Percentiles rank a stretch among this genome's conserved stretches.
These are phyloP conservation scores for Limnothrissa miodon DNA, from an alignment of 2,113 vertebrate genomes.

Conservation along the genomic window DNA sequence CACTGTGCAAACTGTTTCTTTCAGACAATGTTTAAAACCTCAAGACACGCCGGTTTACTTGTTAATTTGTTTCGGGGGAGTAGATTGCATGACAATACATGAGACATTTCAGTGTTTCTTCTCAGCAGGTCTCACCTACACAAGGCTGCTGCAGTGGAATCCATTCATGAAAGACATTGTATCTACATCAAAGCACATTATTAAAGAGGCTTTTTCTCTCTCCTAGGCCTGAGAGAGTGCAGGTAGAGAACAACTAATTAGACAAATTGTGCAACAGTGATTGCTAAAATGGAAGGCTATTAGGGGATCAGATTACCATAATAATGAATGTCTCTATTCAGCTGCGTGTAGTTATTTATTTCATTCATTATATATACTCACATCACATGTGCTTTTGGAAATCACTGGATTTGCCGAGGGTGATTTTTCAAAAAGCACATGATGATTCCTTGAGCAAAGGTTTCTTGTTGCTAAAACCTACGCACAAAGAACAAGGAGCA, in stretches of 20 bases:
- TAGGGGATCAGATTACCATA: conserved; percentile 27
- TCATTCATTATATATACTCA: too few relatives aligned
- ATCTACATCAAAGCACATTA: conserved; percentile 30
- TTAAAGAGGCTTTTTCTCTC: conserved; percentile 16
- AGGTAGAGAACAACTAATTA: conserved; percentile 27
- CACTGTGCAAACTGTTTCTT: background rate
- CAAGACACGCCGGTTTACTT: background rate
- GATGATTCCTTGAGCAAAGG: background rate
- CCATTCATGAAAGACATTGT: conserved; percentile 33
- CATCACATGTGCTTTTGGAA: background rate
- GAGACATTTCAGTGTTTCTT: background rate
- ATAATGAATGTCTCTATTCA: conserved; percentile 24
- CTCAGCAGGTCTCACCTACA: conserved; percentile 12
- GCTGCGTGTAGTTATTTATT: background rate
- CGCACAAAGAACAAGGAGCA: background rate
- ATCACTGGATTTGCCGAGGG: background rate
- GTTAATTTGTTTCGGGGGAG: conserved; percentile 9
- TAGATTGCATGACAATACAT: background rate
- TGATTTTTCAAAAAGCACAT: background rate
- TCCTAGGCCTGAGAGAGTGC: background rate
- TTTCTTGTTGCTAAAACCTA: background rate
- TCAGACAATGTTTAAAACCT: background rate
- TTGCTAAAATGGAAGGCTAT: conserved; percentile 20
- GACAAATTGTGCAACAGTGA: conserved; percentile 22
- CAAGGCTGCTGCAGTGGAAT: background rate